These are phyloP conservation scores for Rhorus exstirpatorius DNA, from an alignment of 2,888 invertebrate species.

Conservation along the genomic window DNA sequence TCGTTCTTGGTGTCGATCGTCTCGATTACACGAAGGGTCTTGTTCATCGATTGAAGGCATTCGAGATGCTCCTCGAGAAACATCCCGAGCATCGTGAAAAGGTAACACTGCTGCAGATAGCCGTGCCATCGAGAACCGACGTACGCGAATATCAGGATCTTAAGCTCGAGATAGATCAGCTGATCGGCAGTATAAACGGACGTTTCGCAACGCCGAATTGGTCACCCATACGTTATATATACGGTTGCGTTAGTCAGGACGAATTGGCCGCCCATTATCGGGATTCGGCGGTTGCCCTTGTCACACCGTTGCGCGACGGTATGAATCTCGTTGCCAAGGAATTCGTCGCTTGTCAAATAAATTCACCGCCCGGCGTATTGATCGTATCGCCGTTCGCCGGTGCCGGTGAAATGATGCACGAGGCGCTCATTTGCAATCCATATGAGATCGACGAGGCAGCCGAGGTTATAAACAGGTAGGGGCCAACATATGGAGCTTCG, in stretches of 20 bases:
- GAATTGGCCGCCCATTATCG: constrained; percentile 95
- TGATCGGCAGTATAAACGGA: constrained; percentile 95
- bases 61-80: constrained; percentile 93
- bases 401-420: constrained; percentile 97
- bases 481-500: no score
- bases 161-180: constrained; percentile 96
- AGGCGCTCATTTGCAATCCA: constrained; percentile 95
- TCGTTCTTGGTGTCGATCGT: constrained; percentile 95
- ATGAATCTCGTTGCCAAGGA: constrained; percentile 98
- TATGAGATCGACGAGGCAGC: constrained; percentile 96
- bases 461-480: constrained; percentile 93
- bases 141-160: constrained; percentile 96
- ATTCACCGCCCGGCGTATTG: constrained; percentile 93
- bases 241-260: constrained; percentile 95
- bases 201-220: constrained; percentile 96
- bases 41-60: constrained; percentile 93
- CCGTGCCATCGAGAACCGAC: constrained; percentile 95
- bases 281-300: constrained; percentile 94
- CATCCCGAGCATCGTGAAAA: constrained; percentile 95
- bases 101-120: constrained; percentile 92
- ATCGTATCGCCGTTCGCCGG: constrained; percentile 97
- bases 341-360: constrained; percentile 96
- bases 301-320: constrained; percentile 95
- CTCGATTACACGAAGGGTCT: constrained; percentile 97
- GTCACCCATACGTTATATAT: constrained; percentile 96